Percentiles rank a stretch among this genome's conserved stretches.
Conservation (phyloP, 64 coral and sea anemone genomes). For the Hydrozoanthus tunicans region DNA sequence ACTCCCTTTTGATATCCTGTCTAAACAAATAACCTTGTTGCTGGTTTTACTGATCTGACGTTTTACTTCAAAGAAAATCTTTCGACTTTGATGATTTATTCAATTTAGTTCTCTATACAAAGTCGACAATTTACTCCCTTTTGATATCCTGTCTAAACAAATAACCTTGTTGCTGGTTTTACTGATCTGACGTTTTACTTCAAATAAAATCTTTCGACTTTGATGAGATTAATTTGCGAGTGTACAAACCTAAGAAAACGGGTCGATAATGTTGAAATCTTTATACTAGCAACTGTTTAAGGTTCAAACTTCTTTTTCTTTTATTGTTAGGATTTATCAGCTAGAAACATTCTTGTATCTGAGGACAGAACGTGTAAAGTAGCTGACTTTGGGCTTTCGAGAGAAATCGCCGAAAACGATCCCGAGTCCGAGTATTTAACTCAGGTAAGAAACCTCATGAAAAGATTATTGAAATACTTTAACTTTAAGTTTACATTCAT, state of each 20-base stretch:
- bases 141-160: too few relatives aligned
- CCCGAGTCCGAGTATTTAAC: constrained; percentile 72
- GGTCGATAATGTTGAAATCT: too few relatives aligned
- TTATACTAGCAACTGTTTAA: too few relatives aligned
- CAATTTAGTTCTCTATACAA: background rate
- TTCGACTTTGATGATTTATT: constrained; percentile 35
- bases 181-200: background rate
- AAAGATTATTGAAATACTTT: background rate
- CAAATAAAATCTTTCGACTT: constrained; percentile 32
- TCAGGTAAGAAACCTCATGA: constrained; percentile 30
- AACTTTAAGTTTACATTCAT: background rate
- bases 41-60: too few relatives aligned
- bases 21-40: too few relatives aligned
- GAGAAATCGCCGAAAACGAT: constrained; percentile 67
- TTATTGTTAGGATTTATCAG: constrained; percentile 69
- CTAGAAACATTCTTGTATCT: constrained; percentile 79
- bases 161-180: too few relatives aligned
- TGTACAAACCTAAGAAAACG: background rate
- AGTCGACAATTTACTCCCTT: constrained; percentile 50
- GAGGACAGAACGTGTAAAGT: constrained; percentile 69
- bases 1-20: too few relatives aligned
- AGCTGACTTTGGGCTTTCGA: constrained; percentile 86
- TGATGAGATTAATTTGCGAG: constrained; percentile 58
- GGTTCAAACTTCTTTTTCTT: background rate
- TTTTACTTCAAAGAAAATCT: background rate